These are phyloP conservation scores for Pristionchus entomophagus DNA, from an alignment of 2,888 invertebrate species.

Conservation along the genomic window DNA sequence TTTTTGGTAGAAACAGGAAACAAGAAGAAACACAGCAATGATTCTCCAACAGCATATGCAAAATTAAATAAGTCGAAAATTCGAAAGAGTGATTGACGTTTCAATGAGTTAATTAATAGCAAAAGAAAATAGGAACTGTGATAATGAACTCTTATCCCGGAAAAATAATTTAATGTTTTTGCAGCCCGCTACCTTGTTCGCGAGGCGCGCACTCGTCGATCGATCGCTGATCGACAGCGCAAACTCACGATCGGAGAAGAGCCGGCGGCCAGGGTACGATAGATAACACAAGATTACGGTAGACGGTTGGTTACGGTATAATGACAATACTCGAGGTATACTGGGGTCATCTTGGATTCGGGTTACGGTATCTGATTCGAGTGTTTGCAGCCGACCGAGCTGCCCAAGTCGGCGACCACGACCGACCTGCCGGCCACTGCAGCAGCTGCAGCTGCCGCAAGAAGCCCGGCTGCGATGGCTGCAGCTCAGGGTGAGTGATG, in stretches of 20 bases:
- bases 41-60: no score
- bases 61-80: no score
- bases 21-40: no score
- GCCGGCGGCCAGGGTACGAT: slow-evolving; percentile 19
- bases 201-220: slow-evolving; percentile 52
- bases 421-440: slow-evolving; percentile 52
- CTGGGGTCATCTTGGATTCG: no score
- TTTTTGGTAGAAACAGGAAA: slow-evolving; percentile 32
- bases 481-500: slow-evolving; percentile 15
- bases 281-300: neutral
- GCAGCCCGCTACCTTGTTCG: slow-evolving; percentile 57
- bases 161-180: neutral
- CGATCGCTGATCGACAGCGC: slow-evolving; percentile 49
- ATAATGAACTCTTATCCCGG: no score
- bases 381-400: neutral
- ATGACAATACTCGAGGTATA: no score
- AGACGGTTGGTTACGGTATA: no score
- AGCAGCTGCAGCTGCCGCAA: neutral
- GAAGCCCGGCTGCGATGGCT: slow-evolving; percentile 1
- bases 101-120: no score
- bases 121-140: no score
- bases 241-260: slow-evolving; percentile 9
- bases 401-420: slow-evolving; percentile 66
- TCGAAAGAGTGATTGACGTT: no score
- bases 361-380: neutral